Evolutionary conservation across 2,113 vertebrate species (phyloP).

Genomic region (Macrotis lagotis): DNA sequence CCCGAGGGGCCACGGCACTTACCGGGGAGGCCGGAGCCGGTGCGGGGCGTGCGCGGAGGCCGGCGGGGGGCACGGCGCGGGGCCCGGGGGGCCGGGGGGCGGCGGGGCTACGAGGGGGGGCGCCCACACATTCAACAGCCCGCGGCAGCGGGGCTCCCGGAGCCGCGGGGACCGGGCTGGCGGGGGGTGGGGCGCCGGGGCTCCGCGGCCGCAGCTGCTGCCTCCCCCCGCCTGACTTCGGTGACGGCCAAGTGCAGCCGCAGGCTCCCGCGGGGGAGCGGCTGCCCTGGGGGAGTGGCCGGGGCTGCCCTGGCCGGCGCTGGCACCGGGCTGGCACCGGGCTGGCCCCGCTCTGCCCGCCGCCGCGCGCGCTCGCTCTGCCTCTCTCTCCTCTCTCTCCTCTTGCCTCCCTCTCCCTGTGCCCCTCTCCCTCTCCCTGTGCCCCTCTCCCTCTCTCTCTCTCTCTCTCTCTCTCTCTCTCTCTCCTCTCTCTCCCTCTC

Average conservation of each 20-base stretch:
- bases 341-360: background rate
- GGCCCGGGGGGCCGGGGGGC: constrained; percentile 38
- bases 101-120: constrained; percentile 26
- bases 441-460: constrained; percentile 62
- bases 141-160: constrained; percentile 35
- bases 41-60: background rate
- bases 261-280: background rate
- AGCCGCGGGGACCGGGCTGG: background rate
- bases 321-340: background rate
- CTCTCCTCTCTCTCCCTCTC: too few species aligned
- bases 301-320: constrained; percentile 1
- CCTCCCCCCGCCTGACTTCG: background rate
- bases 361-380: constrained; percentile 58
- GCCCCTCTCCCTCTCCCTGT: constrained; percentile 60
- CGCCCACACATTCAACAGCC: constrained; percentile 41
- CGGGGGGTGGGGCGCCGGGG: constrained; percentile 36
- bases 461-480: constrained; percentile 62
- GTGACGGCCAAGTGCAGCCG: background rate
- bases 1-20: constrained; percentile 46
- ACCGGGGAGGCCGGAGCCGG: constrained; percentile 50
- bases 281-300: background rate
- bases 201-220: constrained; percentile 1
- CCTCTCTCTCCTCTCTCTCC: constrained; percentile 58
- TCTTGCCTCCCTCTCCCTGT: too few species aligned
- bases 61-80: background rate